A percentile compares a stretch with the other conserved stretches of the same genome.
Conservation (phyloP, 2,113 vertebrate genomes). For the Neopipo cinnamomea region DNA sequence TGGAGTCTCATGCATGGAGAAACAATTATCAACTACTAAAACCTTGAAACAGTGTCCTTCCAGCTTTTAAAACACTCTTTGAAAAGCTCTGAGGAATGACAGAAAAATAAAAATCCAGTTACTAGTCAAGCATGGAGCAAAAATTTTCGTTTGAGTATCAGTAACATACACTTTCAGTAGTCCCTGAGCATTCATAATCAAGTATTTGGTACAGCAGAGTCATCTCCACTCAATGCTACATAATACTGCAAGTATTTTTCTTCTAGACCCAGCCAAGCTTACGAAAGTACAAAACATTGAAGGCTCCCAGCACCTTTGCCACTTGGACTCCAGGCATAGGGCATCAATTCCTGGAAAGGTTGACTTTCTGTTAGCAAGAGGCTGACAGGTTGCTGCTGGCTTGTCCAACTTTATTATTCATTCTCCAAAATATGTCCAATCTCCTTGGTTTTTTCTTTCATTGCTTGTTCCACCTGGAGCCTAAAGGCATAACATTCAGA, state of each 20-base stretch:
- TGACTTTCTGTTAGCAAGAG: neutral
- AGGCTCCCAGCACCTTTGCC: neutral
- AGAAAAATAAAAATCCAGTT: neutral
- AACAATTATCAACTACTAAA: slow-evolving; percentile 3
- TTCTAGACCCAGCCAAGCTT: neutral
- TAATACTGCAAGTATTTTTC: neutral
- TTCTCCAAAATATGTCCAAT: neutral
- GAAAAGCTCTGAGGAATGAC: neutral
- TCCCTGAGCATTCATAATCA: neutral
- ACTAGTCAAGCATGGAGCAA: neutral
- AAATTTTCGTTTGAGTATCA: neutral
- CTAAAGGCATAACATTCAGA: neutral
- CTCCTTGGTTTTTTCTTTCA: neutral
- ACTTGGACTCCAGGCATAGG: neutral
- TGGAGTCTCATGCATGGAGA: neutral
- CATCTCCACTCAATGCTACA: neutral
- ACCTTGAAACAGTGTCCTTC: neutral
- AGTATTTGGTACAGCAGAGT: neutral
- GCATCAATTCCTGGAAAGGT: neutral
- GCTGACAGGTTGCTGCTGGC: neutral
- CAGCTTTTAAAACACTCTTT: neutral
- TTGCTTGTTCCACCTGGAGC: neutral
- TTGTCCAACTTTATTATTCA: slow-evolving; percentile 8
- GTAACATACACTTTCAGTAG: neutral
- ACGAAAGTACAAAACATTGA: neutral